phyloP scores from a whole-genome alignment of 2,888 invertebrate genomes.

The Drosophila siamana region DNA sequence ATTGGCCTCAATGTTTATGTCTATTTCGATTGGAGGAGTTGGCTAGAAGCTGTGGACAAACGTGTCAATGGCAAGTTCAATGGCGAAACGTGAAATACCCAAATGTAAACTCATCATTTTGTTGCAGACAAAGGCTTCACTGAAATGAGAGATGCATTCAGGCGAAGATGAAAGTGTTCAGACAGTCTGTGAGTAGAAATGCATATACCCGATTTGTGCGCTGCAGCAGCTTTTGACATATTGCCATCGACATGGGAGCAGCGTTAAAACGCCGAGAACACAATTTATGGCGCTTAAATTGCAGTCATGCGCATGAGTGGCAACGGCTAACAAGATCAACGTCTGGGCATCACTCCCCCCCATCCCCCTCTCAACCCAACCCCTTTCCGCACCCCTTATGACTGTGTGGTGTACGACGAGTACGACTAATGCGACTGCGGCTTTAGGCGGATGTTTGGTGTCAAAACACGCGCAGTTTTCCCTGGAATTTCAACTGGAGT shows the following conservation, averaged over 20 bases:
- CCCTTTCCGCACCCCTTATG: neutral
- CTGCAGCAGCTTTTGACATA: constrained; percentile 59
- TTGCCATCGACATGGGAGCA: constrained; percentile 50
- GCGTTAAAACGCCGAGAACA: constrained; percentile 40
- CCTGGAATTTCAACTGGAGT: constrained; percentile 53
- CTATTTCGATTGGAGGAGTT: constrained; percentile 12
- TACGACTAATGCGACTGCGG: constrained; percentile 57
- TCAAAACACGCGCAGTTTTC: constrained; percentile 74
- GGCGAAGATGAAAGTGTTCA: too few species aligned
- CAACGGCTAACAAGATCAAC: constrained; percentile 68
- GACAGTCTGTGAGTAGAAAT: neutral
- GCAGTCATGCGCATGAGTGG: constrained; percentile 77
- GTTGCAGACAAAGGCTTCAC: neutral
- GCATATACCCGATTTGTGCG: constrained; percentile 34
- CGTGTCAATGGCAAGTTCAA: constrained; percentile 2
- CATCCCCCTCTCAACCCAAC: neutral
- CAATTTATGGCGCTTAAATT: constrained; percentile 80
- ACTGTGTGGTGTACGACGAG: too few species aligned
- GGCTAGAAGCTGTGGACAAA: neutral
- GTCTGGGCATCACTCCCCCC: constrained; percentile 9
- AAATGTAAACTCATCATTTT: neutral
- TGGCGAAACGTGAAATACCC: too few species aligned
- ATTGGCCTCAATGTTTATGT: constrained; percentile 24
- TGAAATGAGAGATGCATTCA: constrained; percentile 6
- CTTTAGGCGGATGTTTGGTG: constrained; percentile 77